Evolutionary conservation across 2,888 invertebrate species (phyloP).

Genomic region (Mechanitis messenoides): DNA sequence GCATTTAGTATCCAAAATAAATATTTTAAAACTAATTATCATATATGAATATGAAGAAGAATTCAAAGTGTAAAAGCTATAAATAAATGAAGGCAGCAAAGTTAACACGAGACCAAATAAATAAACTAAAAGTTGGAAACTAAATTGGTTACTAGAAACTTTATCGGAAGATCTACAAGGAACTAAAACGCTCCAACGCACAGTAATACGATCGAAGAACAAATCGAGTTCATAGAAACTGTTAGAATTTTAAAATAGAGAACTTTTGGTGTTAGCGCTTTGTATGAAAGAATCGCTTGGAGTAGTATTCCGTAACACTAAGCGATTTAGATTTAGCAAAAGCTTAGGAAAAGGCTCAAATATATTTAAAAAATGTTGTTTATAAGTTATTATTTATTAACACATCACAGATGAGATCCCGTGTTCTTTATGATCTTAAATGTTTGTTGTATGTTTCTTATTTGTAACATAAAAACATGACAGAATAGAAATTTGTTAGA

Average conservation of each 20-base stretch:
- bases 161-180: constrained; percentile 18
- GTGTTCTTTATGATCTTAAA: no score
- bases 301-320: no score
- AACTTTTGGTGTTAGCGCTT: constrained; percentile 1
- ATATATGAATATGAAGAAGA: no score
- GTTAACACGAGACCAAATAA: neutral
- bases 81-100: neutral
- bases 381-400: no score
- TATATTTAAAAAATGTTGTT: no score
- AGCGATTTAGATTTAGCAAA: no score
- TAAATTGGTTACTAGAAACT: constrained; percentile 20
- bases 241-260: constrained; percentile 1
- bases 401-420: no score
- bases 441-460: no score
- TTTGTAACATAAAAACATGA: no score
- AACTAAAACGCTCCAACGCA: constrained; percentile 14
- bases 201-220: constrained; percentile 17
- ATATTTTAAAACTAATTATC: no score
- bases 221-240: constrained; percentile 4
- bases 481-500: neutral
- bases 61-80: neutral
- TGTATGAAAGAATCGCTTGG: neutral
- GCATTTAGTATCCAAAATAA: no score
- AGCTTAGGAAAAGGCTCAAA: no score
- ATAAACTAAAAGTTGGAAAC: constrained; percentile 13